These are phyloP conservation scores for Daktulosphaira vitifoliae DNA, from an alignment of 1,140 invertebrate species.

Conservation along the genomic window DNA sequence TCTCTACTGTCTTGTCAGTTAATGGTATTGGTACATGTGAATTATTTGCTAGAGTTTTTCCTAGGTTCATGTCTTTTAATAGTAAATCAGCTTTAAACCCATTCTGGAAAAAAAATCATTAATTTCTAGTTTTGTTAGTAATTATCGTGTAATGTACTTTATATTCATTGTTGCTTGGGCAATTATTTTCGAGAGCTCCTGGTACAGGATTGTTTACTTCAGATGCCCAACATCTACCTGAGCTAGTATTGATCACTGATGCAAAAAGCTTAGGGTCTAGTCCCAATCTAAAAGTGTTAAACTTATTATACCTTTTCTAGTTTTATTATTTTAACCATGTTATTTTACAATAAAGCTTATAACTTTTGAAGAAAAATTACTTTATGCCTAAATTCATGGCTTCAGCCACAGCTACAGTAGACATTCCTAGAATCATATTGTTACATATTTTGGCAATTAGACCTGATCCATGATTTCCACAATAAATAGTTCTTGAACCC, in stretches of 20 bases:
- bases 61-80: constrained; percentile 89
- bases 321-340: too few relatives aligned
- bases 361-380: too few relatives aligned
- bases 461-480: constrained; percentile 81
- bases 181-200: constrained; percentile 73
- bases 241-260: constrained; percentile 86
- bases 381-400: constrained; percentile 84
- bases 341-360: too few relatives aligned
- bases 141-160: constrained; percentile 46
- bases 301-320: background rate
- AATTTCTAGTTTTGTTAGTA: too few relatives aligned
- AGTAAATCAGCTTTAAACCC: constrained; percentile 89
- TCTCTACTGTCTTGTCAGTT: constrained; percentile 78
- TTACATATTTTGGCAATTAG: constrained; percentile 96
- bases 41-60: constrained; percentile 67
- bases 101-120: constrained; percentile 48
- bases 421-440: constrained; percentile 88
- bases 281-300: constrained; percentile 60
- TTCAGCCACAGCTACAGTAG: constrained; percentile 84
- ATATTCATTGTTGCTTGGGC: constrained; percentile 73
- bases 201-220: constrained; percentile 96
- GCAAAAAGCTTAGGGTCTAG: constrained; percentile 80
- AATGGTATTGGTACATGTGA: constrained; percentile 68
- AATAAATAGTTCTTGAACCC: constrained; percentile 87
- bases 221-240: constrained; percentile 93